Base-by-base conservation (phyloP, 1,140 invertebrate species). In the Venustaconcha ellipsiformis region DNA sequence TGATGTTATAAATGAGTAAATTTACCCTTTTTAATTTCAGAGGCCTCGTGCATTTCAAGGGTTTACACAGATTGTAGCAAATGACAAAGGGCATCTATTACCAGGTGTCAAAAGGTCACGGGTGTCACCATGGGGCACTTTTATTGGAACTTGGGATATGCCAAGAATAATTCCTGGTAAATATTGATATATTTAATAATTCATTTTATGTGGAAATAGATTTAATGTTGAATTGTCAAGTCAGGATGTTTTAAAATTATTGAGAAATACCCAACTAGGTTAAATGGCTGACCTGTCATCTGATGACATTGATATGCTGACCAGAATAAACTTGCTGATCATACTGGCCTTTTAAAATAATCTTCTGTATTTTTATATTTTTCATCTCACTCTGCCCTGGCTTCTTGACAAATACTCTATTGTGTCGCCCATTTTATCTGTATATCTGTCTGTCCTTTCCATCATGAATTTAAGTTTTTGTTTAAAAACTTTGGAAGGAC, bases 81-180 rank as follows among this genome's bases (percentile, higher is more conserved):
- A 78, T 80, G 82, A 89, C 66, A 78, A 83, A 58, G 89, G 89
- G 26, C 88, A 90, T 74, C 76, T 90, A 14, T 67, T 86, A 18
- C 72, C 81, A 56, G 85, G 83, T 60, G 84, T 89, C 12, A 83
- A 81, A 62, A 84, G 85, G 72, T 84, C 81, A 30, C 79, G 85
- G 59, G 72, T 83, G 30, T 88, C 87, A 58, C 89, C 89, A 68
- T 90, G 88, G 88, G 89, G 88, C 18, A 84, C 82, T 37, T 90
- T 86, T 83, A 85, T 90, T 37, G 89, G 88, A 30, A 90, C 89
- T 30, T 90, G 88, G 88, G 89, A 90, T 67, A 80, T 90, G 79
- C 89, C 89, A 20, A 70, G 76, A 14, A 84, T 87, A 76, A 82
- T 89, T 74, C 87, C 88, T 83, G 88, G 88, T 89, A 74, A n/a